Evolutionary conservation across 2,888 invertebrate genomes (phyloP).

Genomic region (Acrocyrtus sp.): DNA sequence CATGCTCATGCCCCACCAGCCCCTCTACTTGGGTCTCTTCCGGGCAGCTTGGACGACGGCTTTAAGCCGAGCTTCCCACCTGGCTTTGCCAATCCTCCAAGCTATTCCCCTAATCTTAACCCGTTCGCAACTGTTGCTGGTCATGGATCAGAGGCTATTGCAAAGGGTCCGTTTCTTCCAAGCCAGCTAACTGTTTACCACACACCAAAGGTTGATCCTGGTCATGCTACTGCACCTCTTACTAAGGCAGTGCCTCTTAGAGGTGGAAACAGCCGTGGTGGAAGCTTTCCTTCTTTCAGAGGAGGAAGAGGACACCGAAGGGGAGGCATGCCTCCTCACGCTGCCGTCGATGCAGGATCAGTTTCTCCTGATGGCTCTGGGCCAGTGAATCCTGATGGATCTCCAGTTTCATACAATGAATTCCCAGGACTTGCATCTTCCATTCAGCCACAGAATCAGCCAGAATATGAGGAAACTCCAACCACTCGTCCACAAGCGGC

Average conservation of each 20-base stretch:
- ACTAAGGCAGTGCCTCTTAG: background rate
- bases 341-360: slow-evolving; percentile 7
- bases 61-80: slow-evolving; percentile 45
- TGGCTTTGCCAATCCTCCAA: slow-evolving; percentile 43
- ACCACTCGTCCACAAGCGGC: slow-evolving; percentile 13
- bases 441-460: background rate
- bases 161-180: slow-evolving; percentile 37
- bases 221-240: background rate
- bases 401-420: slow-evolving; percentile 13
- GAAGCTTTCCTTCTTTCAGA: no score
- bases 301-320: slow-evolving; percentile 7
- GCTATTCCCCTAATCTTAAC: slow-evolving; percentile 47
- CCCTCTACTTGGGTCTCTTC: slow-evolving; percentile 31
- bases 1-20: background rate
- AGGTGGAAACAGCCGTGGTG: slow-evolving; percentile 10
- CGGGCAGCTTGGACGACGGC: slow-evolving; percentile 39
- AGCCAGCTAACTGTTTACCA: slow-evolving; percentile 25
- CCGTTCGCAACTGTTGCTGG: slow-evolving; percentile 39
- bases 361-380: slow-evolving; percentile 1
- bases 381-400: slow-evolving; percentile 15
- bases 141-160: slow-evolving; percentile 16
- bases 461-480: slow-evolving; percentile 25
- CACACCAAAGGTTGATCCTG: slow-evolving; percentile 6
- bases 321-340: background rate
- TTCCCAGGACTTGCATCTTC: background rate